These are phyloP conservation scores for Geotrupes spiniger DNA, from an alignment of 2,888 invertebrate species.

Conservation along the genomic window DNA sequence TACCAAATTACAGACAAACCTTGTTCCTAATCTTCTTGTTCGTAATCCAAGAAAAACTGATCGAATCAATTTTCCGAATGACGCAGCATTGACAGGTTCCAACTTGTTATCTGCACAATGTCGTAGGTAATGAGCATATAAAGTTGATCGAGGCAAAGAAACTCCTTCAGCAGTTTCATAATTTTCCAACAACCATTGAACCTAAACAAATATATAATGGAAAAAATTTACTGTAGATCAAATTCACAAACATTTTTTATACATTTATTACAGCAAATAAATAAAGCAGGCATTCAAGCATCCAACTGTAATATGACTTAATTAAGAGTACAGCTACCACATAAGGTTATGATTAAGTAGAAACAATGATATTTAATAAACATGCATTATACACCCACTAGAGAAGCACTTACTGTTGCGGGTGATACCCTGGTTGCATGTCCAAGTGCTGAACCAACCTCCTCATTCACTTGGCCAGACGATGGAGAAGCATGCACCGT, in stretches of 20 bases:
- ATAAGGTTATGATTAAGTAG: too few species aligned
- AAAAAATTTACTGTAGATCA: background rate
- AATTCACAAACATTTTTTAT: background rate
- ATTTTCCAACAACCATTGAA: constrained; percentile 95
- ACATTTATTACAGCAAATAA: background rate
- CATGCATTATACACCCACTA: background rate
- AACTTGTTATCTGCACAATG: constrained; percentile 92
- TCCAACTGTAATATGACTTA: background rate
- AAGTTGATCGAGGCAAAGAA: constrained; percentile 67
- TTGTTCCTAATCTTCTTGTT: constrained; percentile 91
- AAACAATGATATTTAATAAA: too few species aligned
- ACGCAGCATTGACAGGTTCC: constrained; percentile 98
- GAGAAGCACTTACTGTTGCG: constrained; percentile 76
- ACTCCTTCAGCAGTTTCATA: constrained; percentile 94
- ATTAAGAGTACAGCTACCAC: too few species aligned
- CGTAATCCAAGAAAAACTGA: constrained; percentile 96
- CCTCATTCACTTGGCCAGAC: constrained; percentile 47
- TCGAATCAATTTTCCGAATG: constrained; percentile 97
- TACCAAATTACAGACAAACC: constrained; percentile 49
- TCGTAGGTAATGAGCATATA: constrained; percentile 95
- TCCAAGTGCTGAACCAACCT: constrained; percentile 61
- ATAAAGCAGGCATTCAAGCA: background rate
- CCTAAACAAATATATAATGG: constrained; percentile 49
- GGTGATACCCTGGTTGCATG: constrained; percentile 83
- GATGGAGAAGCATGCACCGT: constrained; percentile 49